Percentiles rank a stretch among this genome's conserved stretches.
These are phyloP conservation scores for Heterocephalus glaber DNA, from an alignment of 2,113 vertebrate species.

Conservation along the genomic window DNA sequence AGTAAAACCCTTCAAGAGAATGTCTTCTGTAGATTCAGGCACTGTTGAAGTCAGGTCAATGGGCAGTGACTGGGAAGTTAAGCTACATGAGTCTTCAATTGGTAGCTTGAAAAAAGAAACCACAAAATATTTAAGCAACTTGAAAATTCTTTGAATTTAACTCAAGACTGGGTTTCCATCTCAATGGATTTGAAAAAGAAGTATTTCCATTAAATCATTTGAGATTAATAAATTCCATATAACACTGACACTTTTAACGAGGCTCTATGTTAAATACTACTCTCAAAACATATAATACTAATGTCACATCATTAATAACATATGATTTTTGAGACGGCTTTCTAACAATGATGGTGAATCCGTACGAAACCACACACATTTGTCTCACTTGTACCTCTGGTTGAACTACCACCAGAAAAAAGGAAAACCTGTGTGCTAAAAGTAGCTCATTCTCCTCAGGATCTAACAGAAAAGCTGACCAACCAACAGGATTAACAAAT, in stretches of 20 bases:
- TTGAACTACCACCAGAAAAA: neutral
- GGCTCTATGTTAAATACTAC: neutral
- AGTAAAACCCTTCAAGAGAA: conserved; percentile 93
- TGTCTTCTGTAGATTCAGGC: conserved; percentile 94
- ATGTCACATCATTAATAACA: neutral
- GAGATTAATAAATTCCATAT: neutral
- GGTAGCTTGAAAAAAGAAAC: conserved; percentile 89
- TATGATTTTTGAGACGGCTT: conserved; percentile 16
- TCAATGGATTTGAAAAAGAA: conserved; percentile 33
- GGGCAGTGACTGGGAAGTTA: conserved; percentile 89
- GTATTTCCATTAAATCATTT: conserved; percentile 14
- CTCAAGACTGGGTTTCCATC: neutral
- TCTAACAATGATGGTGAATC: neutral
- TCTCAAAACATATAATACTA: neutral
- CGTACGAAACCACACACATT: neutral
- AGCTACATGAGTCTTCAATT: conserved; percentile 94
- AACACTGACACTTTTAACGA: neutral
- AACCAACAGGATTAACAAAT: conserved; percentile 33
- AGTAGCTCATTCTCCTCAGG: neutral
- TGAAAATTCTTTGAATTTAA: conserved; percentile 36
- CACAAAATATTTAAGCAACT: conserved; percentile 53
- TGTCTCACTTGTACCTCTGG: neutral
- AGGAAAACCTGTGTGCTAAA: neutral
- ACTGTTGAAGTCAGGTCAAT: conserved; percentile 86
- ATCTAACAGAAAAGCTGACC: neutral